Conservation (phyloP, 2,888 invertebrate species). For the Drosophila emarginata region DNA sequence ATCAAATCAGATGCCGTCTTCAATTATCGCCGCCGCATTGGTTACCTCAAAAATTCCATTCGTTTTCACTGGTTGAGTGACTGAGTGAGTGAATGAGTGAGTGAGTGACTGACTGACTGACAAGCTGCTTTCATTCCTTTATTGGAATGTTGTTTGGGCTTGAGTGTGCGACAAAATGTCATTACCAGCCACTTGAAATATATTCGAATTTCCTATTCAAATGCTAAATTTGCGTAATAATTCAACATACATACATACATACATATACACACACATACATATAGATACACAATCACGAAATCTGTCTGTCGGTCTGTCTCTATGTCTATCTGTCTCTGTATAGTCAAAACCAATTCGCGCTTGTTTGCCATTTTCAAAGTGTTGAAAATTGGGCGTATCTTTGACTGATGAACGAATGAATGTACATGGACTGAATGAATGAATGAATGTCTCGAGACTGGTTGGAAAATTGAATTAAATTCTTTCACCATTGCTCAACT, state of each 20-base stretch:
- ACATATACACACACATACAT: too few species aligned
- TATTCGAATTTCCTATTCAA: slow-evolving; percentile 73
- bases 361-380: slow-evolving; percentile 45
- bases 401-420: slow-evolving; percentile 13
- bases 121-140: slow-evolving; percentile 28
- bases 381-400: slow-evolving; percentile 31
- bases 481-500: slow-evolving; percentile 6
- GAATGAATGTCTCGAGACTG: slow-evolving; percentile 37
- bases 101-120: slow-evolving; percentile 36
- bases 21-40: slow-evolving; percentile 57
- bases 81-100: not conserved
- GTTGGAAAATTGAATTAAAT: slow-evolving; percentile 4
- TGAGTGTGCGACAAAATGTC: slow-evolving; percentile 62
- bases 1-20: slow-evolving; percentile 72
- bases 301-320: slow-evolving; percentile 7
- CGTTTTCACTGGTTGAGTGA: slow-evolving; percentile 38
- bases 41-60: slow-evolving; percentile 62
- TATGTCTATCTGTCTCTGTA: slow-evolving; percentile 12
- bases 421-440: slow-evolving; percentile 8
- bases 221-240: slow-evolving; percentile 74
- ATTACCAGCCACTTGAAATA: slow-evolving; percentile 75
- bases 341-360: slow-evolving; percentile 30
- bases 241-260: slow-evolving; percentile 40
- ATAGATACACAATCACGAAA: not conserved
- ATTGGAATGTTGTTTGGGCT: slow-evolving; percentile 30